Conservation (phyloP, 2,113 vertebrate genomes). For the Ascaphus truei region DNA sequence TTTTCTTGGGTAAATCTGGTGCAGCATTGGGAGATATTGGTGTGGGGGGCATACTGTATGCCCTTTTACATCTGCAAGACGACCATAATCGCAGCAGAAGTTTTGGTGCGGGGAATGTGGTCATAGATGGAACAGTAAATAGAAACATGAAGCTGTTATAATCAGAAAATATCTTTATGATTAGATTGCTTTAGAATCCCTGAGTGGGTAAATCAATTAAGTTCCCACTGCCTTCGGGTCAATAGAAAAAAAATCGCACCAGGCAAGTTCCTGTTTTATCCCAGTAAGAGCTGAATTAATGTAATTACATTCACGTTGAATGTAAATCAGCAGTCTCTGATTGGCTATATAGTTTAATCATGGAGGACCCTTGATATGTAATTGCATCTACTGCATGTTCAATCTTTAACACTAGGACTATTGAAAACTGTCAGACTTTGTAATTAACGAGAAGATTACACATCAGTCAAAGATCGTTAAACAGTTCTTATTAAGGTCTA, state of each 20-base stretch:
- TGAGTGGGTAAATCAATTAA: conserved; percentile 3
- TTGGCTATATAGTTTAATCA: conserved; percentile 7
- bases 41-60: too few species aligned
- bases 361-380: conserved; percentile 3
- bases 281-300: not conserved
- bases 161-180: not conserved
- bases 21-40: too few species aligned
- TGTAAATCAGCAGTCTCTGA: conserved; percentile 10
- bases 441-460: too few species aligned
- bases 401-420: too few species aligned
- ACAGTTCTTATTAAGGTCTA: too few species aligned
- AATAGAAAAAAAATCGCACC: not conserved
- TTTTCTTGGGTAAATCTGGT: too few species aligned
- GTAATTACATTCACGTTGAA: conserved; percentile 10
- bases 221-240: conserved; percentile 1
- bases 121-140: not conserved
- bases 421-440: too few species aligned
- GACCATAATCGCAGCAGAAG: not conserved
- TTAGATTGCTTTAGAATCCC: not conserved
- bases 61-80: not conserved
- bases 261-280: not conserved
- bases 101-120: not conserved
- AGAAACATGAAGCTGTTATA: not conserved
- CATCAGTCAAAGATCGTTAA: too few species aligned
- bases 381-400: not conserved